phyloP scores from a whole-genome alignment of 2,888 invertebrate species.

The Lochmaea crataegi region DNA sequence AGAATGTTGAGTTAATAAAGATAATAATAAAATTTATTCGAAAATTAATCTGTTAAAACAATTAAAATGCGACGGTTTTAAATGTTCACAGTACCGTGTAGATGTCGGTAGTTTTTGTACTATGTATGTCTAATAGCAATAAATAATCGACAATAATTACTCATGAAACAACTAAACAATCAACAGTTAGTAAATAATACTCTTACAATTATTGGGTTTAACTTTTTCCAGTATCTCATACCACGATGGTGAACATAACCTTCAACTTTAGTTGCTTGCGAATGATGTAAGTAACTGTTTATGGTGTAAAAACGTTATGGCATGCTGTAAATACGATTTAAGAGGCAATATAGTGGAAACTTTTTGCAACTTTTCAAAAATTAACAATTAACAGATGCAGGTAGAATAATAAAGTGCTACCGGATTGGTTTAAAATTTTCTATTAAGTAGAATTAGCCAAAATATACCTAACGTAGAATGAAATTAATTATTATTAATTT shows the following conservation, averaged over 20 bases:
- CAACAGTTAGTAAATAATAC: conserved; percentile 4
- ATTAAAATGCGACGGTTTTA: background rate
- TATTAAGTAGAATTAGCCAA: background rate
- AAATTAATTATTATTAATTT: too few relatives aligned
- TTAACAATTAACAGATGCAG: background rate
- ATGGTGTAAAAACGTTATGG: conserved; percentile 1
- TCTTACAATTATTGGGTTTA: background rate
- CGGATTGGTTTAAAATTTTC: background rate
- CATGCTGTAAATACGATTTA: background rate
- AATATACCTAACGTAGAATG: background rate
- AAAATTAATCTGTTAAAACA: background rate
- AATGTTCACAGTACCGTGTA: background rate
- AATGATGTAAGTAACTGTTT: conserved; percentile 4
- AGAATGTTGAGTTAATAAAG: too few relatives aligned
- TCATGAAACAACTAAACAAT: background rate
- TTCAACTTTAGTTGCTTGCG: background rate
- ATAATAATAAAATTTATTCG: too few relatives aligned
- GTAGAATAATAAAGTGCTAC: background rate
- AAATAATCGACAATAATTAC: conserved; percentile 2
- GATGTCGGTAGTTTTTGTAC: background rate
- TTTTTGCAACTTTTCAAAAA: background rate
- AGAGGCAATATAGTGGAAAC: background rate
- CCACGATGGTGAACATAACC: background rate
- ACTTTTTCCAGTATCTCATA: background rate
- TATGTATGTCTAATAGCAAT: background rate